Base-by-base conservation (phyloP, 1,140 invertebrate species). In the Lamellibrachia luymesi region DNA sequence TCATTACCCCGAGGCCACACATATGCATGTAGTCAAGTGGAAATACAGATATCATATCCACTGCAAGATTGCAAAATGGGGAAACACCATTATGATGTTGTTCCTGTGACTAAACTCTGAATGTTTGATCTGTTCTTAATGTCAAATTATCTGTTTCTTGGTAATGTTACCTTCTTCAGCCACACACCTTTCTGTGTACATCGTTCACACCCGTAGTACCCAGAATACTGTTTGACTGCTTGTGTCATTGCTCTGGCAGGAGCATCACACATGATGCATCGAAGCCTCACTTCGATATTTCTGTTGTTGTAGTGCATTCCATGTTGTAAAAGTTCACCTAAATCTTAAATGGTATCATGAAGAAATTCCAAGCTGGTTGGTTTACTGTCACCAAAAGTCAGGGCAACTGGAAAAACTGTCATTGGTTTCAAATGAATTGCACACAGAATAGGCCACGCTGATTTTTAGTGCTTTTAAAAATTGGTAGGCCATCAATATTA, bases 171-270 rank as follows among this genome's bases (percentile, higher is more conserved):
- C 51, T 52, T 92, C 27, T 51, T 90, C 22, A 93, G 38, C 92
- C 93, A 95, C 91, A 93, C 93, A 91, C 95, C 95, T 94, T 95
- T 92, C 22, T 94, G 93, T 38, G 27, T 92, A 94, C 95, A 96
- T 93, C 95, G 95, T 25, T 94, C 93, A 91, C 96, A 96, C 92
- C 93, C 92, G 50, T 93, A 92, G 91, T 95, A 96, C 17, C 95
- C 95, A 93, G 92, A 93, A 92, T 95, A 95, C 52, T 94, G 94
- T 94, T 95, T 96, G 1, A 94, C 94, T n/a, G 90, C 90, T 91
- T 94, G 94, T 51, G 96, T 90, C 93, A 94, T 96, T 27, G 95
- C 94, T 94, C 95, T 95, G 13, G 95, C 96, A 4, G 95, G 96
- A 17, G 94, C 93, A 94, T 96, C 95, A 92, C 94, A 95, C 64